phyloP scores from a whole-genome alignment of 1,140 invertebrate species.

The Bombus haemorrhoidalis region DNA sequence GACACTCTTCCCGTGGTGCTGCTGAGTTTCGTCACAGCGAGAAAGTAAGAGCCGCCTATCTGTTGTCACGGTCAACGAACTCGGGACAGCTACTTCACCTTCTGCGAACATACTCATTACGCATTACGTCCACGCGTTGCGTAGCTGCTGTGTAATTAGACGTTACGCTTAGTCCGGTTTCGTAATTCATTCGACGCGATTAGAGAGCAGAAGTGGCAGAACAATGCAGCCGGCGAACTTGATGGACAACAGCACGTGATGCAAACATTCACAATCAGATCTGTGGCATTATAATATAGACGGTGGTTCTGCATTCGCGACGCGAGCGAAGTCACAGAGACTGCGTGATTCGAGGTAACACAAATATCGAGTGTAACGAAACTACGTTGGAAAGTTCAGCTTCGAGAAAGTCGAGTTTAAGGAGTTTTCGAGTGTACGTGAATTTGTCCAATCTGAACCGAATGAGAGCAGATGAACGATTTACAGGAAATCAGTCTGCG shows the following conservation, averaged over 20 bases:
- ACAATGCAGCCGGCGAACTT: neutral
- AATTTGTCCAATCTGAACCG: too few species aligned
- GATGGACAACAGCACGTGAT: neutral
- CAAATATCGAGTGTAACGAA: too few species aligned
- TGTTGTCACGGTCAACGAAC: slow-evolving; percentile 70
- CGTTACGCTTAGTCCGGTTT: slow-evolving; percentile 17
- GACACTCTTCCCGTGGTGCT: slow-evolving; percentile 11
- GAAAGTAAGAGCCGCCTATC: slow-evolving; percentile 69
- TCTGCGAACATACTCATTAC: slow-evolving; percentile 38
- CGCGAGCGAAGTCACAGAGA: too few species aligned
- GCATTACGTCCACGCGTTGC: slow-evolving; percentile 54
- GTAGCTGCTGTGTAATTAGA: slow-evolving; percentile 42
- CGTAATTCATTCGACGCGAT: neutral
- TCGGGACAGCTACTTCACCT: slow-evolving; percentile 61
- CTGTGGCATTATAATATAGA: neutral
- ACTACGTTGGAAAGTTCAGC: too few species aligned
- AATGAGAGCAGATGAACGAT: too few species aligned
- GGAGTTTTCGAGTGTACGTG: too few species aligned
- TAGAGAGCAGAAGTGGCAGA: neutral
- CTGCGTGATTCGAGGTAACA: too few species aligned
- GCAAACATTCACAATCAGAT: neutral
- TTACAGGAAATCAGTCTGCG: too few species aligned
- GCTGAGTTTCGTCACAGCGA: slow-evolving; percentile 40
- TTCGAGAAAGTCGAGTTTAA: too few species aligned
- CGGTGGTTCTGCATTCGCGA: too few species aligned